A percentile compares a stretch with the other conserved stretches of the same genome.
These are phyloP conservation scores for Sclerurus mexicanus DNA, from an alignment of 2,113 vertebrate species.

Conservation along the genomic window DNA sequence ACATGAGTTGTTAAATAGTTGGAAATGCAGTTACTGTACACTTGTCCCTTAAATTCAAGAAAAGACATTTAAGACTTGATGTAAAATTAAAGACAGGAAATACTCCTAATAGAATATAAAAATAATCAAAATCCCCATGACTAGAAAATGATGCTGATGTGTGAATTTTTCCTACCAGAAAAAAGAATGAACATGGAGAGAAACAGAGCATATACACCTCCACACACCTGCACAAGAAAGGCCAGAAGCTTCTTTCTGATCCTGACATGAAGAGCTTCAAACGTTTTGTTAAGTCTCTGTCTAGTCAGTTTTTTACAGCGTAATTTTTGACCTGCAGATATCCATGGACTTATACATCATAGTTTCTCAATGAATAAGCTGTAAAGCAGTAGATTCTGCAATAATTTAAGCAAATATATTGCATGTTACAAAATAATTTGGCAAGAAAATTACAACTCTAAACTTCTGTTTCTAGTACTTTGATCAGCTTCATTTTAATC, in stretches of 20 bases:
- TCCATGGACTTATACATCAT: background rate
- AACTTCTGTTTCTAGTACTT: background rate
- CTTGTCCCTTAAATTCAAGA: background rate
- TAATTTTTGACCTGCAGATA: background rate
- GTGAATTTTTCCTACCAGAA: background rate
- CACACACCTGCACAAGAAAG: background rate
- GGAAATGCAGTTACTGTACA: background rate
- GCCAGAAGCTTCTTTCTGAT: background rate
- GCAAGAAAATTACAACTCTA: background rate
- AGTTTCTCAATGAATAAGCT: background rate
- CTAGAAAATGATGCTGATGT: background rate
- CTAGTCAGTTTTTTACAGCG: background rate
- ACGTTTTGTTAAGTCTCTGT: background rate
- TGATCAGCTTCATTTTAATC: background rate
- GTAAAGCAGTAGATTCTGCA: background rate
- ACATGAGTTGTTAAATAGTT: background rate
- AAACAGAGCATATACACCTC: background rate
- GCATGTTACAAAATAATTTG: background rate
- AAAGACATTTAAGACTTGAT: background rate
- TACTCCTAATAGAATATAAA: background rate
- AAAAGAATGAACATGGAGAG: fast-evolving
- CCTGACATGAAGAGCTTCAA: background rate
- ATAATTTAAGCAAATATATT: background rate
- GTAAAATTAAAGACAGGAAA: background rate
- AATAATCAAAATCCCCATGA: background rate